A percentile compares a stretch with the other conserved stretches of the same genome.
Evolutionary conservation across 2,888 invertebrate species (phyloP).

Genomic region (Atherix ibis): DNA sequence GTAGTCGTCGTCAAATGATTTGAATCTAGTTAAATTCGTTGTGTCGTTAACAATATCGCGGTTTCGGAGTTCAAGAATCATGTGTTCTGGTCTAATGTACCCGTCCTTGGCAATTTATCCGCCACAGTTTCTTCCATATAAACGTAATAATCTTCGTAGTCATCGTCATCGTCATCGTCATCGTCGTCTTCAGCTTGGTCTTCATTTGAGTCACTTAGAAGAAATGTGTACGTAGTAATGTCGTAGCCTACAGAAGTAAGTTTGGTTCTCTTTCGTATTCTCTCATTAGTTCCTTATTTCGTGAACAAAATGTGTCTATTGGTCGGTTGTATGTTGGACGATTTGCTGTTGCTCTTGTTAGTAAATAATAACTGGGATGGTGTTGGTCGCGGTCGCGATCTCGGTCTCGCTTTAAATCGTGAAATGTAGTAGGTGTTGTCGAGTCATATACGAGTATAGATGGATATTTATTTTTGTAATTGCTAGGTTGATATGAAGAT

Average conservation of each 20-base stretch:
- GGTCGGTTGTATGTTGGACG: conserved; percentile 11
- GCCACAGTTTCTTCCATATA: conserved; percentile 10
- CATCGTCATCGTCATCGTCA: conserved; percentile 14
- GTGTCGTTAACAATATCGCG: conserved; percentile 8
- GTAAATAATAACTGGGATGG: too few species aligned
- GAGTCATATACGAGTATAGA: conserved; percentile 2
- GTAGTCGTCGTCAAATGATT: conserved; percentile 21
- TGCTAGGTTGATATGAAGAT: conserved; percentile 1
- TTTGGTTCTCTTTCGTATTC: not conserved
- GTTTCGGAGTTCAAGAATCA: conserved; percentile 15
- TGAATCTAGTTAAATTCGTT: conserved; percentile 12
- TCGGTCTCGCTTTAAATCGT: not conserved
- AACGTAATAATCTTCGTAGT: too few species aligned
- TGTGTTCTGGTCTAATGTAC: conserved; percentile 24
- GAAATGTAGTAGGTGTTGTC: not conserved
- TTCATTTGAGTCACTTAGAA: conserved; percentile 4
- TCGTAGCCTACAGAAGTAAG: conserved; percentile 14
- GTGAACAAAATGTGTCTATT: conserved; percentile 8
- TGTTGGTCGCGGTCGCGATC: conserved; percentile 3
- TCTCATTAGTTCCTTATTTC: conserved; percentile 11
- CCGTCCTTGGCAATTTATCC: conserved; percentile 21
- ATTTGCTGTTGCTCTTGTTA: conserved; percentile 3
- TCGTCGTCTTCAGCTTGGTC: too few species aligned
- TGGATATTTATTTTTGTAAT: conserved; percentile 3
- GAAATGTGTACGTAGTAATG: conserved; percentile 17